phyloP scores from a whole-genome alignment of 2,888 invertebrate species.

The Rhyacophila evoluta region DNA sequence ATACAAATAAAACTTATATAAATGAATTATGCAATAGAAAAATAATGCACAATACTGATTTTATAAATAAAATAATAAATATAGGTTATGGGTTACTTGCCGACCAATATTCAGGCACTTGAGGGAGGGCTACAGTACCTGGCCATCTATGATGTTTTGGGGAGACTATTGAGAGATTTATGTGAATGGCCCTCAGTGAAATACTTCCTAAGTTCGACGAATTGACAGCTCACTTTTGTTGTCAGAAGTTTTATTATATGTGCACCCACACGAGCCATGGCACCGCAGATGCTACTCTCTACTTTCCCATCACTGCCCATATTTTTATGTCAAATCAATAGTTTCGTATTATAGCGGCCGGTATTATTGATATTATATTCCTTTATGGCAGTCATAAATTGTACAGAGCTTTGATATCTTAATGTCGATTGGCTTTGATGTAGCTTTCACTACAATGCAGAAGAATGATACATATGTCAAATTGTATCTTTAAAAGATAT shows the following conservation, averaged over 20 bases:
- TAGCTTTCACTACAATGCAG: background rate
- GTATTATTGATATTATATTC: slow-evolving; percentile 32
- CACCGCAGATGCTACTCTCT: slow-evolving; percentile 15
- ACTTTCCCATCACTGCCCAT: slow-evolving; percentile 36
- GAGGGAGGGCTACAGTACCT: slow-evolving; percentile 35
- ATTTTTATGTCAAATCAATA: slow-evolving; percentile 53
- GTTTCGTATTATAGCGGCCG: slow-evolving; percentile 17
- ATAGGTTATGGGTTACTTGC: background rate
- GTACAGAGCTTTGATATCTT: background rate
- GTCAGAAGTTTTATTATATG: slow-evolving; percentile 55
- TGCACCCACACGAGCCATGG: slow-evolving; percentile 43
- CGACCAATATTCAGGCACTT: background rate
- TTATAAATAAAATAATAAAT: no score
- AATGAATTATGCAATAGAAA: no score
- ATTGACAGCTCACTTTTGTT: slow-evolving; percentile 56
- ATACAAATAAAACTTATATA: no score
- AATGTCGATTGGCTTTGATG: slow-evolving; percentile 8
- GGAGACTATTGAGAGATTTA: slow-evolving; percentile 53
- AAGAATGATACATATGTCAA: background rate
- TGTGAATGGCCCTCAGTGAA: slow-evolving; percentile 54
- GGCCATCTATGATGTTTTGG: slow-evolving; percentile 44
- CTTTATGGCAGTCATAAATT: slow-evolving; percentile 25
- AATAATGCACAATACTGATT: no score
- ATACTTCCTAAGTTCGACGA: slow-evolving; percentile 54
- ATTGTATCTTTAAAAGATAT: background rate